These are phyloP conservation scores for Rugalucina vietnamica DNA, from an alignment of 2,888 invertebrate species.

Conservation along the genomic window DNA sequence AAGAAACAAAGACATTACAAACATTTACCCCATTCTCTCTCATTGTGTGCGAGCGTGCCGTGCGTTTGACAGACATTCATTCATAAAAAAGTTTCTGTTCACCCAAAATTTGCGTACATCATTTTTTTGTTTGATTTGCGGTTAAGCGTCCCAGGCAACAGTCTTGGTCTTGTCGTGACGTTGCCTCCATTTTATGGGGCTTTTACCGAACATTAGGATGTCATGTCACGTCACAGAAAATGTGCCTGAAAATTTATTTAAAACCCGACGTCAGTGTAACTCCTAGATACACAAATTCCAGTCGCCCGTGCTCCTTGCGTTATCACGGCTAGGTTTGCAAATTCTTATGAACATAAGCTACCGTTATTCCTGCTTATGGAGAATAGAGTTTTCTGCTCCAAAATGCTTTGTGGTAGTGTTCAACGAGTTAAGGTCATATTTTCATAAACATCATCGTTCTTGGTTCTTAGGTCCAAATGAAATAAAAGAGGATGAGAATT, in stretches of 20 bases:
- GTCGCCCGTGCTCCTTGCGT: not conserved
- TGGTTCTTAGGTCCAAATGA: not conserved
- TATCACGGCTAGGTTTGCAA: not conserved
- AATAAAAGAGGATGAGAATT: not conserved
- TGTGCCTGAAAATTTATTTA: no score
- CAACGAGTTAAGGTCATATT: not conserved
- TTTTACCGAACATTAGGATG: no score
- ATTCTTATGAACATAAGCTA: not conserved
- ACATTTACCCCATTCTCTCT: not conserved
- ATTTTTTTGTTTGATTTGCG: no score
- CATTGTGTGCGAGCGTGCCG: not conserved
- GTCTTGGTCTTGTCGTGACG: no score
- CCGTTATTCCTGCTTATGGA: conserved; percentile 6
- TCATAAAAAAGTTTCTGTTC: not conserved
- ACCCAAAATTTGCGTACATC: no score
- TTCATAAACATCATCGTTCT: not conserved
- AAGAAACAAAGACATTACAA: not conserved
- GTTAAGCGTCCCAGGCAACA: no score
- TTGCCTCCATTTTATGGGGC: no score
- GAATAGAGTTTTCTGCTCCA: not conserved
- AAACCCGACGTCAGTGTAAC: no score
- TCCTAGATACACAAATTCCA: no score
- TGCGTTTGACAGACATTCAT: not conserved
- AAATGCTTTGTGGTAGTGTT: conserved; percentile 14
- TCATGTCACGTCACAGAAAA: no score